Conservation (phyloP, 2,113 vertebrate genomes). For the Tetrax tetrax region DNA sequence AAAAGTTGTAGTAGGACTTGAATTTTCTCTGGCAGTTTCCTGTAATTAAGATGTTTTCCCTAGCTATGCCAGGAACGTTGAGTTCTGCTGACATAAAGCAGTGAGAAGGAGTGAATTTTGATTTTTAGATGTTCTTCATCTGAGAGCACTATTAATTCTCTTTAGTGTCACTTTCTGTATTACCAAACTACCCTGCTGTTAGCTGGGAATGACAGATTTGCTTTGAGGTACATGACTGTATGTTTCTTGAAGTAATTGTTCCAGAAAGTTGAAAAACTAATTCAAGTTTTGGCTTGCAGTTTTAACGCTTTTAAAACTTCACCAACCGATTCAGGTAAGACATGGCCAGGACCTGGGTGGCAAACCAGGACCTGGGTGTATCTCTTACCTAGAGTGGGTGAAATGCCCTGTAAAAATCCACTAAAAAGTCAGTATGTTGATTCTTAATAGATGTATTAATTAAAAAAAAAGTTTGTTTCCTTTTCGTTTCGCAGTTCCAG, state of each 20-base stretch:
- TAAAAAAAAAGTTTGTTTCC: not conserved
- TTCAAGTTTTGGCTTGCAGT: not conserved
- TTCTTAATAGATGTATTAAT: not conserved
- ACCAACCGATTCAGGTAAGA: not conserved
- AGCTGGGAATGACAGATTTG: not conserved
- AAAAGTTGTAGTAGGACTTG: not conserved
- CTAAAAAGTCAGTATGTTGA: not conserved
- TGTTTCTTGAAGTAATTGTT: not conserved
- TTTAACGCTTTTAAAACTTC: not conserved
- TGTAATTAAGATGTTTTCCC: not conserved
- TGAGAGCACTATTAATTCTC: not conserved
- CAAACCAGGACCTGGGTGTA: rapidly evolving
- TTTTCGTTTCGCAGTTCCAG: constrained; percentile 71
- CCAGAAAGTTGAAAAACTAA: not conserved
- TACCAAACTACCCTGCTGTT: not conserved
- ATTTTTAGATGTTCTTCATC: not conserved
- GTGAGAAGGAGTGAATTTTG: not conserved
- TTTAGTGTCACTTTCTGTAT: not conserved
- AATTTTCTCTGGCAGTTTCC: not conserved
- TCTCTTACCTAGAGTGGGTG: not conserved
- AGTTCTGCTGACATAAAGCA: not conserved
- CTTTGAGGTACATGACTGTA: not conserved
- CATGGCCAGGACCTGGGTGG: not conserved
- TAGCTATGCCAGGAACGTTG: not conserved
- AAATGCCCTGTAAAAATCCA: not conserved